phyloP scores from a whole-genome alignment of 2,797 vertebrate genomes.

The Lophotriccus pileatus region DNA sequence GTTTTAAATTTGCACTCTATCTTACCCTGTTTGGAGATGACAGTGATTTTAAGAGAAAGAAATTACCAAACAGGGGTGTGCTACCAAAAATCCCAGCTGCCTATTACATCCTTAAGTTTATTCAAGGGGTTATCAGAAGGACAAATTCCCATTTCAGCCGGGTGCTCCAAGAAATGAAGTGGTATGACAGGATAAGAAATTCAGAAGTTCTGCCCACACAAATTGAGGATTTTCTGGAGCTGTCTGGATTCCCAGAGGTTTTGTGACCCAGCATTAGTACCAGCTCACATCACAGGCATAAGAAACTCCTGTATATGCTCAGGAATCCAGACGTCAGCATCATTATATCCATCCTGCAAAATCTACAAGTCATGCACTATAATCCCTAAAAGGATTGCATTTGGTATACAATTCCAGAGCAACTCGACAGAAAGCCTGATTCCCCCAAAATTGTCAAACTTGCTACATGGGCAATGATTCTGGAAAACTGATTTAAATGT shows the following conservation, averaged over 20 bases:
- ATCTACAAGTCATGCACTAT: neutral
- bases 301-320: neutral
- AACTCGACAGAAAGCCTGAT: neutral
- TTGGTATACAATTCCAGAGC: neutral
- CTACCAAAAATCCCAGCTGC: neutral
- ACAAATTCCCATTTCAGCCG: neutral
- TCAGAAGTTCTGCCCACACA: neutral
- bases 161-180: neutral
- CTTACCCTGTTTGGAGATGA: neutral
- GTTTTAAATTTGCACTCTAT: neutral
- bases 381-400: neutral
- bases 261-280: accelerated
- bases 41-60: neutral
- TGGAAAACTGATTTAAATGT: neutral
- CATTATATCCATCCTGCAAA: neutral
- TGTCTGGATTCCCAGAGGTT: neutral
- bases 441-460: neutral
- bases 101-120: neutral
- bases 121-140: neutral
- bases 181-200: neutral
- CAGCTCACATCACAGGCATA: accelerated
- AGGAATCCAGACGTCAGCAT: neutral
- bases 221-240: neutral
- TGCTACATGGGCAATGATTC: neutral
- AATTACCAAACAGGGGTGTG: neutral